Evolutionary conservation across 1,140 invertebrate species (phyloP).

Genomic region (honey bee (Apis mellifera)): Amel_HAv3.1 CM009940.2:9236501-9237000

Average conservation of each 20-base stretch:
- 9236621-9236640: constrained; percentile 5
- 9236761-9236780: constrained; percentile 19
- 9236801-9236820: constrained; percentile 59
- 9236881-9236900: constrained; percentile 59
- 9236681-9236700: background rate
- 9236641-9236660: constrained; percentile 39
- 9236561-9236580: background rate
- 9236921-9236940: constrained; percentile 52
- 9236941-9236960: constrained; percentile 34
- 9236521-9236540: background rate
- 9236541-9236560: background rate
- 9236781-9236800: constrained; percentile 44
- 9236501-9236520: background rate
- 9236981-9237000: constrained; percentile 14
- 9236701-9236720: constrained; percentile 2
- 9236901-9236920: constrained; percentile 19
- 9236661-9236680: background rate
- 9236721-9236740: background rate
- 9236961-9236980: constrained; percentile 31
- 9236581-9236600: constrained; percentile 1
- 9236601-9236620: background rate
- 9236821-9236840: constrained; percentile 74
- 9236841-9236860: constrained; percentile 60
- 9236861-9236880: constrained; percentile 58
- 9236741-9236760: background rate